phyloP scores from a whole-genome alignment of 2,113 vertebrate genomes.

The Malurus cyaneus region DNA sequence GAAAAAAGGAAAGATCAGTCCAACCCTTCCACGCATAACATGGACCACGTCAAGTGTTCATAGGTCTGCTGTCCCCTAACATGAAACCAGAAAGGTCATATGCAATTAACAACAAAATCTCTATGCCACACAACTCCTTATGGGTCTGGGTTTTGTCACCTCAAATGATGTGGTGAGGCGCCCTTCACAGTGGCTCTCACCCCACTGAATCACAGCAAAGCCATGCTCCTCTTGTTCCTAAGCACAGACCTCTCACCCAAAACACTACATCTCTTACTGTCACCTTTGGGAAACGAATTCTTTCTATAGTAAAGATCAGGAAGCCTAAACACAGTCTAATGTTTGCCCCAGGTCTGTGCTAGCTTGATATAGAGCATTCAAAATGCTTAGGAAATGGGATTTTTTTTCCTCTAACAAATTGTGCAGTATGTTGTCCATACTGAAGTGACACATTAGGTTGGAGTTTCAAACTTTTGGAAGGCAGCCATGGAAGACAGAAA shows the following conservation, averaged over 20 bases:
- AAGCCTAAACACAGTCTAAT: not conserved
- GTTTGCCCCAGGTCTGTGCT: not conserved
- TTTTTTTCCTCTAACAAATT: not conserved
- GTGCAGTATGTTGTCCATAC: not conserved
- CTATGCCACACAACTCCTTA: not conserved
- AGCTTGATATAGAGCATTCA: constrained; percentile 9
- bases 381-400: not conserved
- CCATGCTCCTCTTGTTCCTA: not conserved
- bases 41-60: not conserved
- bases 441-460: not conserved
- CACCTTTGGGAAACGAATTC: not conserved
- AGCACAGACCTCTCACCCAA: not conserved
- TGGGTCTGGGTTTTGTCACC: not conserved
- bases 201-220: not conserved
- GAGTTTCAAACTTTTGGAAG: constrained; percentile 14
- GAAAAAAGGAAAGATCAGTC: not conserved
- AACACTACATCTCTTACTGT: not conserved
- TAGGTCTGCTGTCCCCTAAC: not conserved
- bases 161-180: not conserved
- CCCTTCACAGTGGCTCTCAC: not conserved
- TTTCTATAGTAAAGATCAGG: not conserved
- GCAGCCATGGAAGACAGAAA: not conserved
- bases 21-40: not conserved
- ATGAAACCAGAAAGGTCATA: not conserved
- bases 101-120: not conserved